Evolutionary conservation across 2,888 invertebrate species (phyloP), one percentile per base, ranked within the genome.

Genomic region (Anoplius nigerrimus): DNA sequence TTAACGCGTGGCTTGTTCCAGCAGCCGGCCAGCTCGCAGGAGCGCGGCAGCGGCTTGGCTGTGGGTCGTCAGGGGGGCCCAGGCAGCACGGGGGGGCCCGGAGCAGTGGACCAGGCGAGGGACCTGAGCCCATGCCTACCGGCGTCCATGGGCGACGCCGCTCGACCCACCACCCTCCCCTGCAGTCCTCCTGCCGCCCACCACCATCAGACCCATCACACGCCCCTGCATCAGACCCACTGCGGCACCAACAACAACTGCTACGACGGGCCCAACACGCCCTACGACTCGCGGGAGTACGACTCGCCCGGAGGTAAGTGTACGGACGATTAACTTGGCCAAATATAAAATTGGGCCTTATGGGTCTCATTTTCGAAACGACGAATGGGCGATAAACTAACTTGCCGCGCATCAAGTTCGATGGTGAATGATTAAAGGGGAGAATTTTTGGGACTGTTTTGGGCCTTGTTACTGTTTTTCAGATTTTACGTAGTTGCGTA

Each of bases 101-200:
- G 86, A 77, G 85, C 83, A 85, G 93, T 93, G 91, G 94, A 94
- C 88, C 93, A 93, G 85, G 92, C 93, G 80, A 92, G 93, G 84
- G 94, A 94, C 86, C 90, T 94, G 78, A 94, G 94, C 86, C 94
- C 94, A 79, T 94, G 93, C 86, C 92, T 94, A 74, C 94, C 94
- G 66, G 92, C 93, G 83, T 90, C 91, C 82, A 91, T 91, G 90
- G 91, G 91, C 77, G 91, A 91, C 91, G 88, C 90, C 71, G 88
- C 86, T 63, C 82, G 87, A 78, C 90, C 90, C 76, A 92, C 92
- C 71, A 92, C 91, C 71, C 90, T 91, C 73, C 92, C 91, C 63
- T 92, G 91, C 60, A 91, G 91, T 78, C 88, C 87, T 76, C 86
- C 93, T 71, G 90, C 90, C 71, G 85, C 83, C 74, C 86, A 87